These are phyloP conservation scores for Sinotaia quadrata DNA, from an alignment of 2,888 invertebrate genomes.

Conservation along the genomic window DNA sequence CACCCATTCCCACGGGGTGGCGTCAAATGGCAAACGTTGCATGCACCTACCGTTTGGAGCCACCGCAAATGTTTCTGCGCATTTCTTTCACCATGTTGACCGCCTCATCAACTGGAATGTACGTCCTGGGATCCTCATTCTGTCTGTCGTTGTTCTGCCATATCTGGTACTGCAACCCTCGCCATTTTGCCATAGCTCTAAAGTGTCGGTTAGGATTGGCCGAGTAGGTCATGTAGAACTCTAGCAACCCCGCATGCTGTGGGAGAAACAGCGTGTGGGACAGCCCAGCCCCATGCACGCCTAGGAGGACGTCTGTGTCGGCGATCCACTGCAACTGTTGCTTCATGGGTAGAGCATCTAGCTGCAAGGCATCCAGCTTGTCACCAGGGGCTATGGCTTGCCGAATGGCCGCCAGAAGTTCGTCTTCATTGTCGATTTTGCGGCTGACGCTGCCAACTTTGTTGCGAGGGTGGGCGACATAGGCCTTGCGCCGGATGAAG, in stretches of 20 bases:
- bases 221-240: conserved; percentile 63
- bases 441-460: conserved; percentile 63
- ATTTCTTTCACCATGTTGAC: conserved; percentile 28
- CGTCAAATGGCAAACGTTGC: too few species aligned
- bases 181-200: conserved; percentile 65
- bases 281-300: conserved; percentile 71
- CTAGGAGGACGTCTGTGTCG: conserved; percentile 67
- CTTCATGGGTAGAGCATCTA: conserved; percentile 60
- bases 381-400: conserved; percentile 38
- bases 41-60: too few species aligned
- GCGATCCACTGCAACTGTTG: conserved; percentile 60
- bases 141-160: conserved; percentile 65
- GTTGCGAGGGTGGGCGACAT: conserved; percentile 70
- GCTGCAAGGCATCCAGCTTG: conserved; percentile 46
- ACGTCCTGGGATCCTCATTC: conserved; percentile 43
- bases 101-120: conserved; percentile 49
- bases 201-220: conserved; percentile 60
- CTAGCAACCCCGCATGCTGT: conserved; percentile 61
- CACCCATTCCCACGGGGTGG: too few species aligned
- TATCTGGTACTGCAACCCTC: conserved; percentile 59
- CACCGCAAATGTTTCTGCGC: conserved; percentile 25
- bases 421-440: conserved; percentile 68
- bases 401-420: conserved; percentile 56
- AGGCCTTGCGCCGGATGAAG: conserved; percentile 69
- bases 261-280: conserved; percentile 68